Conservation (phyloP, 2,797 vertebrate species). For the Lepus townsendii region DNA sequence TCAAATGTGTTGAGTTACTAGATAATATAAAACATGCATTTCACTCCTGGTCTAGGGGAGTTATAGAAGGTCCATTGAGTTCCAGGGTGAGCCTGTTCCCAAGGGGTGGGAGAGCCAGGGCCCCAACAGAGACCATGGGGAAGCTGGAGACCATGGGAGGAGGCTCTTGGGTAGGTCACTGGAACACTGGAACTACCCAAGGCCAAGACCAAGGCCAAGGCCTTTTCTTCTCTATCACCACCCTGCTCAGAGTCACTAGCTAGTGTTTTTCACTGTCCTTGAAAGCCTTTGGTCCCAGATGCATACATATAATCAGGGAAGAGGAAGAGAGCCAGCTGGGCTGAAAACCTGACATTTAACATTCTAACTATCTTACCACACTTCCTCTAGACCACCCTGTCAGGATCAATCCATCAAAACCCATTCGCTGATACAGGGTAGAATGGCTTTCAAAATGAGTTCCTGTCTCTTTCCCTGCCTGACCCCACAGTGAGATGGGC, state of each 20-base stretch:
- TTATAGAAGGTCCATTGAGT: not conserved
- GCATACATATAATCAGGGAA: not conserved
- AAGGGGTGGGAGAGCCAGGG: not conserved
- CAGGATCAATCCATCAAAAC: not conserved
- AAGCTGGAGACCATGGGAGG: not conserved
- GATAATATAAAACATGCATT: not conserved
- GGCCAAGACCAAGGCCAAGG: not conserved
- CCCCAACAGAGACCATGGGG: not conserved
- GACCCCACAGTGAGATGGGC: not conserved
- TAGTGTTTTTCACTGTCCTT: not conserved
- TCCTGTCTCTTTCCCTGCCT: not conserved
- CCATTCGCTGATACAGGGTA: not conserved
- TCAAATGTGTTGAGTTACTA: not conserved
- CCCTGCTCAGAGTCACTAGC: not conserved
- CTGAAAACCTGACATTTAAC: not conserved
- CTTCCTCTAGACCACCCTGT: not conserved
- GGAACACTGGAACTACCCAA: not conserved
- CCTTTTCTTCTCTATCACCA: not conserved
- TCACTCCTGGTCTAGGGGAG: not conserved
- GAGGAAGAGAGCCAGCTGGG: not conserved
- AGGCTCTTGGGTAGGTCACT: not conserved
- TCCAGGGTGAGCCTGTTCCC: not conserved
- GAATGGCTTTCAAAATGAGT: not conserved
- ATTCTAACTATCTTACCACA: not conserved
- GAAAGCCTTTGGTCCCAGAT: not conserved